phyloP scores from a whole-genome alignment of 2,797 vertebrate genomes.

The Sphenodon punctatus region DNA sequence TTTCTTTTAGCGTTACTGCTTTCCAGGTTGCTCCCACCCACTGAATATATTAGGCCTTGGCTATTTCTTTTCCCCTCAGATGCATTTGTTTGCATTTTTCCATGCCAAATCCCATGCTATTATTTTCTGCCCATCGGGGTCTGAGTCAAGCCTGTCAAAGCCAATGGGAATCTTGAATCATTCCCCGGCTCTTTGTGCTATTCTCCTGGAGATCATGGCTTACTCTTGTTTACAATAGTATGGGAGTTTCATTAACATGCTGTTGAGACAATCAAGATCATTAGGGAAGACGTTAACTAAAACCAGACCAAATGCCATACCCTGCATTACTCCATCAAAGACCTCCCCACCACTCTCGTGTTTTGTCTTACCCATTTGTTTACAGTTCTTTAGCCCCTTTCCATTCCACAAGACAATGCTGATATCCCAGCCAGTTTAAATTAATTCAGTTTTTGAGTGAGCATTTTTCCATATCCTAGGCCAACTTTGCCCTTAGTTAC shows the following conservation, averaged over 20 bases:
- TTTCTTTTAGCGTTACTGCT: background rate
- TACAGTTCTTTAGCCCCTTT: conserved; percentile 55
- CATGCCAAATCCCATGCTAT: background rate
- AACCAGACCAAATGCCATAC: conserved; percentile 1
- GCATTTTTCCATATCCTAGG: conserved; percentile 20
- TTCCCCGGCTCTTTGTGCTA: background rate
- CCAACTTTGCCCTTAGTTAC: conserved; percentile 15
- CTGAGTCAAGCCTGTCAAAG: background rate
- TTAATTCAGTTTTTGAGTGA: conserved; percentile 60
- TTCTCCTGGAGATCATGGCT: background rate
- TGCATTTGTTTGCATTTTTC: background rate
- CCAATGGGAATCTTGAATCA: background rate
- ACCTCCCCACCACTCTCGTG: conserved; percentile 8
- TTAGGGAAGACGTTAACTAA: conserved; percentile 18
- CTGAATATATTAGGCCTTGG: background rate
- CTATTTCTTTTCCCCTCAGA: background rate
- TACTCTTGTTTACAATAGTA: background rate
- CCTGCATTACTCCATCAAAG: background rate
- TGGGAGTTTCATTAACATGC: background rate
- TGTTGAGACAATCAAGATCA: background rate
- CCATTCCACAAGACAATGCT: conserved; percentile 58
- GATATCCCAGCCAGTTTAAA: conserved; percentile 60
- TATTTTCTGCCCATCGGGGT: background rate
- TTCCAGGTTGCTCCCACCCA: background rate
- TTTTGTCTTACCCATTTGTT: conserved; percentile 64